Evolutionary conservation across 2,888 invertebrate species (phyloP).

Genomic region (Spodoptera littoralis): DNA sequence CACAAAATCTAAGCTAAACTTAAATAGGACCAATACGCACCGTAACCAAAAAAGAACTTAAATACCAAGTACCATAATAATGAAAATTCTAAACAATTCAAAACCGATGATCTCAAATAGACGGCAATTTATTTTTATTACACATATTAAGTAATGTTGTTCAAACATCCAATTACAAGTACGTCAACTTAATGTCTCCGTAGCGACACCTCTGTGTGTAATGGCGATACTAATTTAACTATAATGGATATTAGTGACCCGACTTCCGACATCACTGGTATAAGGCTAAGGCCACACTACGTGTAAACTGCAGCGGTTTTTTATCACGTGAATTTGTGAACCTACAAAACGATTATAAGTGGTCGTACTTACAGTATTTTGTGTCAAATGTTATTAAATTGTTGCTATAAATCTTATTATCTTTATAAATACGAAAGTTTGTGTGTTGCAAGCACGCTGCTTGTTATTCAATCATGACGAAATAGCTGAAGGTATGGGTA

Average conservation of each 20-base stretch:
- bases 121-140: conserved; percentile 20
- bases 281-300: conserved; percentile 6
- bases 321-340: too few relatives aligned
- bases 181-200: conserved; percentile 67
- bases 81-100: conserved; percentile 2
- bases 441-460: too few relatives aligned
- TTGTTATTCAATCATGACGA: too few relatives aligned
- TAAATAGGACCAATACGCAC: too few relatives aligned
- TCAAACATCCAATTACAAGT: conserved; percentile 63
- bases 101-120: conserved; percentile 21
- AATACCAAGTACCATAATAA: neutral
- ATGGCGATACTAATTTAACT: conserved; percentile 63
- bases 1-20: too few relatives aligned
- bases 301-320: too few relatives aligned
- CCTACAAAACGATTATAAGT: too few relatives aligned
- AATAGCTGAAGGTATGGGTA: too few relatives aligned
- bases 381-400: too few relatives aligned
- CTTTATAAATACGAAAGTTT: too few relatives aligned
- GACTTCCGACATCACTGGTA: conserved; percentile 41
- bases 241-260: conserved; percentile 63
- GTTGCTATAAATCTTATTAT: too few relatives aligned
- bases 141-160: conserved; percentile 55
- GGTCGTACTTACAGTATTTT: too few relatives aligned
- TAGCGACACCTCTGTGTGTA: conserved; percentile 62
- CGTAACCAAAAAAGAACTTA: neutral